These are phyloP conservation scores for Arion vulgaris DNA, from an alignment of 1,140 invertebrate species.

Conservation along the genomic window DNA sequence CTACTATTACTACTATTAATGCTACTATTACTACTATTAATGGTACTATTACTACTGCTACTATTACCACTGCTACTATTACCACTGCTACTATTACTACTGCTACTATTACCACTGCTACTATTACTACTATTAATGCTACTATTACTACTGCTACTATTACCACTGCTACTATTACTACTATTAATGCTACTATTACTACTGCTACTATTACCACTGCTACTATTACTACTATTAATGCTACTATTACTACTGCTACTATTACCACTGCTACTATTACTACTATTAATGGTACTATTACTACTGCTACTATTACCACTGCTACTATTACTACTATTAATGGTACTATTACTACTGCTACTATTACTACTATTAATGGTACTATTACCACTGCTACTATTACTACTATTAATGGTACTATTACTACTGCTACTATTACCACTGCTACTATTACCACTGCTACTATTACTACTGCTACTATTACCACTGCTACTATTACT, in stretches of 20 bases:
- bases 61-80: background rate
- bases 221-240: background rate
- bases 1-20: background rate
- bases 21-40: background rate
- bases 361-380: background rate
- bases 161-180: background rate
- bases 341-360: background rate
- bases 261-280: background rate
- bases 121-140: conserved; percentile 1
- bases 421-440: background rate
- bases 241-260: background rate
- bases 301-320: background rate
- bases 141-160: background rate
- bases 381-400: background rate
- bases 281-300: background rate
- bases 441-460: background rate
- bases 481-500: background rate
- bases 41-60: background rate
- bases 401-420: background rate
- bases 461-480: conserved; percentile 6
- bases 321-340: background rate
- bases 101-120: background rate
- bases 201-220: background rate
- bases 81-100: conserved; percentile 1
- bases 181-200: background rate